Evolutionary conservation across 2,888 invertebrate genomes (phyloP), one percentile per base, ranked within the genome.

Genomic region (Ditula angustiorana): DNA sequence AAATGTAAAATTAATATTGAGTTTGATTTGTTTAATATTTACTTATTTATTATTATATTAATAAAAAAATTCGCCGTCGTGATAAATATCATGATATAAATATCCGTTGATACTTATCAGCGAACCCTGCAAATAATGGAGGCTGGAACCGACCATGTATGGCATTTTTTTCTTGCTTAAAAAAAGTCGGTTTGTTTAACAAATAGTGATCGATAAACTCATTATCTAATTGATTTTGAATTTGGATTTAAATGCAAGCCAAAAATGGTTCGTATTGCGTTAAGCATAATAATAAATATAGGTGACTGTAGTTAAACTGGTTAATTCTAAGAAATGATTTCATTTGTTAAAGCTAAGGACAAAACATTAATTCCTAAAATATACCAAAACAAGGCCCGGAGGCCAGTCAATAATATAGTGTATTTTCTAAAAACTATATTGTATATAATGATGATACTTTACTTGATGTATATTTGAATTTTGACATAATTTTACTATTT

Each of bases 381-480:
- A 30, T 30, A 62, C 62, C 62, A 62, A 62, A 53, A 30, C 5
- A 23, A 41, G 56, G 41, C 37, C 16, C 23, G 11, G 5, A 37
- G 62, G 23, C 37, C 37, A 47, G 56, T 62, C 28, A 49, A 30
- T 49, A 30, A 11, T 16, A 26, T 57, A 56, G 46, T 61, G 24
- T 37, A 13, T 57, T 41, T 33, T 53, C 24, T 56, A 41, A 19
- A 56, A 57, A 1, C 10, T 44, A 26, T 57, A 28, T 61, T 62
- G 56, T 62, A 57, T 62, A 57, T 57, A 50, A 44, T 44, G 23
- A 26, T 11, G 0, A 21, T 5, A 10, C 35, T 5, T 5, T 24
- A 8, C 16, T 28, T 28, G 28, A 33, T 57, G 41, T 62, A 62
- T 57, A 62, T 62, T 57, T 57, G 57, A 30, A 24, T 30, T 62